Percentiles rank a stretch among this genome's conserved stretches.
Conservation (phyloP, 2,888 invertebrate genomes). For the Linnaemya tessellans region DNA sequence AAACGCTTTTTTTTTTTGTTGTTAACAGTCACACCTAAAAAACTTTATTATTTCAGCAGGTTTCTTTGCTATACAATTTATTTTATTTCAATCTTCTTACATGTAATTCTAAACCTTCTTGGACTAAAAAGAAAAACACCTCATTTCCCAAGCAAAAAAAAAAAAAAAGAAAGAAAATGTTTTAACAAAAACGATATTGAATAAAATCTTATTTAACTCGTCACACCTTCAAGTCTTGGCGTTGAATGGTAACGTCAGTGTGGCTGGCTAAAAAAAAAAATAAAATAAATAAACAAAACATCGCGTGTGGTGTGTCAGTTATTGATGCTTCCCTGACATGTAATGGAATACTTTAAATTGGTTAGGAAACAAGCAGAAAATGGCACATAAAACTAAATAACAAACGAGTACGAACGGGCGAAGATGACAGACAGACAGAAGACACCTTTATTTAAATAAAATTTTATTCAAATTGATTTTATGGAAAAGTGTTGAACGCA, state of each 20-base stretch:
- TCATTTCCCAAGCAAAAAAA: background rate
- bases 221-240: constrained; percentile 18
- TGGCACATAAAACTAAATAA: constrained; percentile 7
- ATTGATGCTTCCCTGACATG: constrained; percentile 57
- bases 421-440: background rate
- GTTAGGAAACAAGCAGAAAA: constrained; percentile 33
- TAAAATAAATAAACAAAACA: background rate
- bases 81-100: background rate
- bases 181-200: background rate
- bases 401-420: background rate
- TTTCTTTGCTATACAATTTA: background rate
- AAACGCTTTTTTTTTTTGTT: background rate
- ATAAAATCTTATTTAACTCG: constrained; percentile 28
- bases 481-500: background rate
- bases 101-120: constrained; percentile 18
- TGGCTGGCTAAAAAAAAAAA: background rate
- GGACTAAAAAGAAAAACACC: background rate
- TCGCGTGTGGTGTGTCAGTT: constrained; percentile 59
- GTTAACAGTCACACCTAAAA: constrained; percentile 32
- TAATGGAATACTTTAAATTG: constrained; percentile 59
- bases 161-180: background rate
- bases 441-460: background rate
- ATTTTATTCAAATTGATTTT: background rate
- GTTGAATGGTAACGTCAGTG: background rate
- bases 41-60: background rate